Conservation (phyloP, 2,113 vertebrate species). For the Garra rufa region DNA sequence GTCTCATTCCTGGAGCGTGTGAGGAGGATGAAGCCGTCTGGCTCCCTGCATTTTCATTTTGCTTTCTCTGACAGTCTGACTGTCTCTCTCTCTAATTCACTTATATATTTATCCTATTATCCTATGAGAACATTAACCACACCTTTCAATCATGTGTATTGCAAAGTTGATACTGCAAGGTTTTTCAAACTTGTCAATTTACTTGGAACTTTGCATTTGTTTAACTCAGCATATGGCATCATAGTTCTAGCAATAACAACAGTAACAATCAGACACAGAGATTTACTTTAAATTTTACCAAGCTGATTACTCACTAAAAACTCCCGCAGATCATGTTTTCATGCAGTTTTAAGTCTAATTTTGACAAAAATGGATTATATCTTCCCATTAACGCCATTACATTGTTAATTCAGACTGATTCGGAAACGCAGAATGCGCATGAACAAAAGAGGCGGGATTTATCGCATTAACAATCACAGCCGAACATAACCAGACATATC, state of each 20-base stretch:
- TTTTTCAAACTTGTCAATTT: neutral
- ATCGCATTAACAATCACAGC: too few species aligned
- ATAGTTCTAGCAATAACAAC: neutral
- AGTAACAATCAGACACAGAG: too few species aligned
- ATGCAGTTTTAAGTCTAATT: too few species aligned
- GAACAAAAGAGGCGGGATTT: too few species aligned
- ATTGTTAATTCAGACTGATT: too few species aligned
- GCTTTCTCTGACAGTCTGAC: constrained; percentile 12
- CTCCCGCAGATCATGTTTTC: too few species aligned
- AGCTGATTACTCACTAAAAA: too few species aligned
- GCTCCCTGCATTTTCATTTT: constrained; percentile 60
- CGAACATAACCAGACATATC: too few species aligned
- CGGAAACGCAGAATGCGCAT: too few species aligned
- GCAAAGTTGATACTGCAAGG: neutral
- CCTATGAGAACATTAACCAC: neutral
- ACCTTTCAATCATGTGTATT: neutral
- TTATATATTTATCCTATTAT: constrained; percentile 10
- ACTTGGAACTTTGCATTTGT: neutral
- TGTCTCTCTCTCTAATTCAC: constrained; percentile 20
- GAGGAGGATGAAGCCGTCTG: constrained; percentile 61
- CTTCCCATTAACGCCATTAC: too few species aligned
- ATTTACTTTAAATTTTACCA: too few species aligned
- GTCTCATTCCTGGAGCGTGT: constrained; percentile 66
- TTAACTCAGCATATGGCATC: neutral
- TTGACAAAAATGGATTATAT: too few species aligned